phyloP scores from a whole-genome alignment of 2,797 vertebrate genomes.

The Naso thynnoides region DNA sequence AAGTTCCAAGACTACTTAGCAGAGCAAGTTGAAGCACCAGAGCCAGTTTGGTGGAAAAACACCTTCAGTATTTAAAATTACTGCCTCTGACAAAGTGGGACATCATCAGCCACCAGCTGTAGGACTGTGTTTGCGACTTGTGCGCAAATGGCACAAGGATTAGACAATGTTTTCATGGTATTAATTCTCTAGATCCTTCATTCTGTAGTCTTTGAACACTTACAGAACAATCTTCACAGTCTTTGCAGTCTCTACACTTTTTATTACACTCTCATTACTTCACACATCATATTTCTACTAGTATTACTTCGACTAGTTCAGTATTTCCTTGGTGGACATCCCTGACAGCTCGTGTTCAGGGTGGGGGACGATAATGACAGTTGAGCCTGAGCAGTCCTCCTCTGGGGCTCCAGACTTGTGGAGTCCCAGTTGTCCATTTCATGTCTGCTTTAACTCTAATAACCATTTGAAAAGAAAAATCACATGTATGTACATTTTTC shows the following conservation, averaged over 20 bases:
- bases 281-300: too few relatives aligned
- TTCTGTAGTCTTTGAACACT: constrained; percentile 20
- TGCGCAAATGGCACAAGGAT: constrained; percentile 44
- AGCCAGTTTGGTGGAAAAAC: too few relatives aligned
- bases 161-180: constrained; percentile 57
- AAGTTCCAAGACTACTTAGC: too few relatives aligned
- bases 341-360: constrained; percentile 24
- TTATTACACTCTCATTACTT: too few relatives aligned
- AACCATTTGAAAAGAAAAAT: constrained; percentile 1
- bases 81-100: constrained; percentile 26
- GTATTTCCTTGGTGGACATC: constrained; percentile 47
- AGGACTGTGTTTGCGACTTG: constrained; percentile 26
- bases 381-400: constrained; percentile 57
- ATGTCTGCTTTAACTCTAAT: constrained; percentile 43
- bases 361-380: constrained; percentile 26
- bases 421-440: constrained; percentile 22
- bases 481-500: too few relatives aligned
- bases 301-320: constrained; percentile 9
- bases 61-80: constrained; percentile 52
- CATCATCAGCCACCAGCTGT: constrained; percentile 40
- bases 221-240: neutral
- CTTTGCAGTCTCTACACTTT: too few relatives aligned
- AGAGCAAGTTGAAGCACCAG: too few relatives aligned
- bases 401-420: constrained; percentile 21
- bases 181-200: constrained; percentile 31